Percentiles rank a stretch among this genome's conserved stretches.
Conservation (phyloP, 2,888 invertebrate species). For the Oligia strigilis region DNA sequence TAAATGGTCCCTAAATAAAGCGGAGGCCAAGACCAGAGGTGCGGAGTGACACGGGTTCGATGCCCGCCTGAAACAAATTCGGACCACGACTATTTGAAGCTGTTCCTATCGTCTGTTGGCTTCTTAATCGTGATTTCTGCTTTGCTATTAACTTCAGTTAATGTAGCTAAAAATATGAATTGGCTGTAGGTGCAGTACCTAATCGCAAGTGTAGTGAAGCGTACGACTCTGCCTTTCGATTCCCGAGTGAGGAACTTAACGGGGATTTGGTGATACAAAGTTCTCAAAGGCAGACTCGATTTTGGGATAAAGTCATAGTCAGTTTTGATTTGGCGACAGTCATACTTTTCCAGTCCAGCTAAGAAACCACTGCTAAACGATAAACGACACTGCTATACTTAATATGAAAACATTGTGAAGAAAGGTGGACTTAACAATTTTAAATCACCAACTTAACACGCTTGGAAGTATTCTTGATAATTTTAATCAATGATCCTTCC, state of each 20-base stretch:
- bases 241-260: neutral
- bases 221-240: neutral
- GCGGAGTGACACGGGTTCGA: slow-evolving; percentile 72
- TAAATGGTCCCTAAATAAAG: slow-evolving; percentile 62
- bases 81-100: slow-evolving; percentile 64
- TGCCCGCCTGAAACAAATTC: slow-evolving; percentile 68
- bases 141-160: slow-evolving; percentile 26
- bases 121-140: slow-evolving; percentile 23
- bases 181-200: neutral
- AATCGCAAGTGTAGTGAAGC: neutral
- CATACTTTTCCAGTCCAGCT: no score
- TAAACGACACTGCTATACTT: no score
- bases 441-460: no score
- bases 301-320: no score
- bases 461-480: no score
- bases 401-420: no score
- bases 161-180: neutral
- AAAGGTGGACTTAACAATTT: no score
- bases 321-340: no score
- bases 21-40: slow-evolving; percentile 72
- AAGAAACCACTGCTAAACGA: no score
- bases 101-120: slow-evolving; percentile 28
- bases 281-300: no score
- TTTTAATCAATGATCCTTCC: no score
- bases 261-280: no score